These are phyloP conservation scores for Vulpes ferrilata DNA, from an alignment of 2,113 vertebrate genomes.

Conservation along the genomic window DNA sequence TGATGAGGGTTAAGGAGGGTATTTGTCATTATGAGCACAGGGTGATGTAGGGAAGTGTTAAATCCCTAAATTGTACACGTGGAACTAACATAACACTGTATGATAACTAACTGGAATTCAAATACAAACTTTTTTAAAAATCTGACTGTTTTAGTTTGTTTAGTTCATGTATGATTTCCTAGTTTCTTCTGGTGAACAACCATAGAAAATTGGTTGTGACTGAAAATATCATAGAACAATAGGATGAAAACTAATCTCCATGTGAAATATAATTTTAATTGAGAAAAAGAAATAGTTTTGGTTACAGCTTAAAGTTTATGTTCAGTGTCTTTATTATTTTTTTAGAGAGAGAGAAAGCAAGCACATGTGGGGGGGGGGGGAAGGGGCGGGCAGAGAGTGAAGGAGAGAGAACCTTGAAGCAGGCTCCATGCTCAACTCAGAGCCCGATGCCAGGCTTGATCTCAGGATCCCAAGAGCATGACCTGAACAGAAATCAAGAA, in stretches of 20 bases:
- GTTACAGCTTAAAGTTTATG: conserved; percentile 16
- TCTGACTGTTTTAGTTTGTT: background rate
- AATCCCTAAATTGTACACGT: background rate
- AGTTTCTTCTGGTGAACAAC: background rate
- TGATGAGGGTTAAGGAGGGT: background rate
- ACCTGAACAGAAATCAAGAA: background rate
- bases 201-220: background rate
- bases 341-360: background rate
- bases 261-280: conserved; percentile 23
- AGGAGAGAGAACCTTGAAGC: background rate
- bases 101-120: background rate
- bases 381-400: background rate
- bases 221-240: background rate
- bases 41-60: background rate
- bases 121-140: background rate
- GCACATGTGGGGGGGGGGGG: background rate
- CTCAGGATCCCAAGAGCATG: background rate
- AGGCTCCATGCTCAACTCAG: too few species aligned
- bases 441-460: background rate
- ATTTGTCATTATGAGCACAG: background rate
- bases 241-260: conserved; percentile 30
- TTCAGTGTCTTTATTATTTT: background rate
- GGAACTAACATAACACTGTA: background rate
- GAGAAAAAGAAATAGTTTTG: conserved; percentile 21
- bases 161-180: background rate